Evolutionary conservation across 37 sponge, comb jelly and placozoan species (phyloP).

Genomic region (Petrosia ficiformis): DNA sequence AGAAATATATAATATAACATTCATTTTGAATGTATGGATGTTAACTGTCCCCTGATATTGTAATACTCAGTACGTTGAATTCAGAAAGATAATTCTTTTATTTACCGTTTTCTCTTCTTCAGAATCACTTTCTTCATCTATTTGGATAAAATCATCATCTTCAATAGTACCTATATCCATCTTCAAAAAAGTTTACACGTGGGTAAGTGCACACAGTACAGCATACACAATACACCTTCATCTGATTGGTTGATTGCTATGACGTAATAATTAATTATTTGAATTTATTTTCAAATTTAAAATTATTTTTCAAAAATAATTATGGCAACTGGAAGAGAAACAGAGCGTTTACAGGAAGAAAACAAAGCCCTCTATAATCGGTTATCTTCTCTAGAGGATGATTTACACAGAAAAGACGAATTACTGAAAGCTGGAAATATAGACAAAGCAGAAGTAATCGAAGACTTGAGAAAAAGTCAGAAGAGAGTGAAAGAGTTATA

Average conservation of each 20-base stretch:
- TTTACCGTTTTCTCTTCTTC: constrained; percentile 33
- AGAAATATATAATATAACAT: too few species aligned
- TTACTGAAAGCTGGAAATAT: constrained; percentile 8
- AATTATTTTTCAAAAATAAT: too few species aligned
- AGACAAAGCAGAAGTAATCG: background rate
- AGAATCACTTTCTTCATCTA: constrained; percentile 41
- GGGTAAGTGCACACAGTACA: background rate
- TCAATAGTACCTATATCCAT: too few species aligned
- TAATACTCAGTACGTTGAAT: too few species aligned
- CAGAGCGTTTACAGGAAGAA: constrained; percentile 46
- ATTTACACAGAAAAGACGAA: constrained; percentile 39
- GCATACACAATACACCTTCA: background rate
- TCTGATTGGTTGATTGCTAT: background rate
- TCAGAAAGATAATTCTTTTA: too few species aligned
- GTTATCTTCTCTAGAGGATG: constrained; percentile 31
- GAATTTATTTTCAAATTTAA: too few species aligned
- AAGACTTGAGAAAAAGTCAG: background rate
- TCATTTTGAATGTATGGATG: too few species aligned
- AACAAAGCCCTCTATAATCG: constrained; percentile 30
- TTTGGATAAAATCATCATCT: too few species aligned
- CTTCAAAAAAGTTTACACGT: too few species aligned
- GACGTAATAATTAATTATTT: too few species aligned
- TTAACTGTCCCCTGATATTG: too few species aligned
- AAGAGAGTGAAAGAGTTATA: background rate
- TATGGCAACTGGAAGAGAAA: too few species aligned